Conservation (phyloP, 1,140 invertebrate species). For the Geopemphigus sp. region DNA sequence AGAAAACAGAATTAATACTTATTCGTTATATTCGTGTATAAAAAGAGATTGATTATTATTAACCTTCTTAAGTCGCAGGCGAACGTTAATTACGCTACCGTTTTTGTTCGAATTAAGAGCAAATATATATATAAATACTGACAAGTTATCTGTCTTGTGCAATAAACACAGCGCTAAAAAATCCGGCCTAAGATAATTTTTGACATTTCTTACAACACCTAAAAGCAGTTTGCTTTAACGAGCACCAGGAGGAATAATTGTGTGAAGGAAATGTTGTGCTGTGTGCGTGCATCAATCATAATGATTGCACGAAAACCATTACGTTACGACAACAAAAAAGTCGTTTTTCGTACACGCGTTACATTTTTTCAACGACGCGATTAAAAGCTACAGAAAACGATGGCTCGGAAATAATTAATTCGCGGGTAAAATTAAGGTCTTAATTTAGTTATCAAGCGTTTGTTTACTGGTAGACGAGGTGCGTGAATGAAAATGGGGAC, state of each 20-base stretch:
- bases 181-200: conserved; percentile 9
- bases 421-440: no score
- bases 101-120: background rate
- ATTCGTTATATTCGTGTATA: no score
- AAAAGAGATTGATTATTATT: conserved; percentile 18
- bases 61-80: conserved; percentile 4
- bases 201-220: background rate
- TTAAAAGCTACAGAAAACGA: background rate
- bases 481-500: no score
- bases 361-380: background rate
- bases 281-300: background rate
- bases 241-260: background rate
- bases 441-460: no score
- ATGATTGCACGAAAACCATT: background rate
- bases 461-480: no score
- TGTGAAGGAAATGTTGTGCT: background rate
- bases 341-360: background rate
- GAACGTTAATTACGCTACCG: background rate
- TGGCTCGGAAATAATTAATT: background rate
- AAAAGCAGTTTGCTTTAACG: conserved; percentile 10
- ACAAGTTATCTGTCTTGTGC: conserved; percentile 1
- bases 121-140: background rate
- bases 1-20: background rate
- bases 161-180: background rate
- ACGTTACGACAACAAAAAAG: background rate